A percentile compares a stretch with the other conserved stretches of the same genome.
These are phyloP conservation scores for Elegia similella DNA, from an alignment of 2,888 invertebrate genomes.

Conservation along the genomic window DNA sequence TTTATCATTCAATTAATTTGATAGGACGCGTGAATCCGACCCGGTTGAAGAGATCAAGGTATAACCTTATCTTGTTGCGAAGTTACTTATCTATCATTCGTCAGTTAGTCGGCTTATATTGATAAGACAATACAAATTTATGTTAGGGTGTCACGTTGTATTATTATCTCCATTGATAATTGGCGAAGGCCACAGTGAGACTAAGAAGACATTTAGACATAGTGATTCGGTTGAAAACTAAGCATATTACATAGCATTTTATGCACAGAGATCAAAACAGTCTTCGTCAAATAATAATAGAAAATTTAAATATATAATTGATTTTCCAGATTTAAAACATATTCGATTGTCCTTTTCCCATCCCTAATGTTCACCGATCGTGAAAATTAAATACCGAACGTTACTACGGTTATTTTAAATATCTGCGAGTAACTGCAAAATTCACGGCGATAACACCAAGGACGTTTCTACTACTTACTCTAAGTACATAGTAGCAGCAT, in stretches of 20 bases:
- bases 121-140: slow-evolving; percentile 79
- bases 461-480: slow-evolving; percentile 49
- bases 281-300: neutral
- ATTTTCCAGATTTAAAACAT: neutral
- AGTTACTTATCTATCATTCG: slow-evolving; percentile 49
- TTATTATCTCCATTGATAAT: slow-evolving; percentile 73
- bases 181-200: slow-evolving; percentile 62
- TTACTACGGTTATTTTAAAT: slow-evolving; percentile 51
- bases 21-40: slow-evolving; percentile 24
- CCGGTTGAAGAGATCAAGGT: slow-evolving; percentile 49
- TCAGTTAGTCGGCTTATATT: slow-evolving; percentile 55
- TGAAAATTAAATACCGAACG: slow-evolving; percentile 17
- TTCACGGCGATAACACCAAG: slow-evolving; percentile 62
- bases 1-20: slow-evolving; percentile 28
- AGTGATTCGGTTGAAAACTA: slow-evolving; percentile 2
- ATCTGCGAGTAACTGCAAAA: slow-evolving; percentile 59
- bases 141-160: slow-evolving; percentile 75
- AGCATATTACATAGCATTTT: neutral
- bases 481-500: slow-evolving; percentile 15
- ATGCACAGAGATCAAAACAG: neutral
- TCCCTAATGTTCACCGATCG: slow-evolving; percentile 19
- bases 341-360: slow-evolving; percentile 17
- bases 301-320: neutral
- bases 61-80: slow-evolving; percentile 66
- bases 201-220: slow-evolving; percentile 48